These are phyloP conservation scores for Mallateleia sp. DNA, from an alignment of 2,888 invertebrate genomes.

Conservation along the genomic window DNA sequence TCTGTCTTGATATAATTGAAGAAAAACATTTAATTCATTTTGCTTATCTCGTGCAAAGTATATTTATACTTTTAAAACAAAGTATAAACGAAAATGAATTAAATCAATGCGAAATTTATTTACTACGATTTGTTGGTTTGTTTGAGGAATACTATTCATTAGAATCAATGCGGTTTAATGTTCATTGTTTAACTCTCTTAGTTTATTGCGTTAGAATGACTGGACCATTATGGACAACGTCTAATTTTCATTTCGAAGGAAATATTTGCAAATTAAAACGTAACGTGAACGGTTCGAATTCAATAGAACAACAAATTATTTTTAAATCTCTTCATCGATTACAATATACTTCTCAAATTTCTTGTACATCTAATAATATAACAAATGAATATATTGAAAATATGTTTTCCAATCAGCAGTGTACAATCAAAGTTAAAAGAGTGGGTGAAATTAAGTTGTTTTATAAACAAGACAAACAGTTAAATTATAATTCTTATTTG, in stretches of 20 bases:
- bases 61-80: too few relatives aligned
- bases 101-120: constrained; percentile 29
- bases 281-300: constrained; percentile 12
- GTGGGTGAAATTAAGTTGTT: background rate
- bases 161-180: constrained; percentile 18
- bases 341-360: constrained; percentile 4
- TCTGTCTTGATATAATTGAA: too few relatives aligned
- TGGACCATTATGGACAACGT: constrained; percentile 31
- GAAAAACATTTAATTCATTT: too few relatives aligned
- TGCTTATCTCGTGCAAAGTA: too few relatives aligned
- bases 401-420: background rate
- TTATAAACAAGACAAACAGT: background rate
- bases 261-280: constrained; percentile 18
- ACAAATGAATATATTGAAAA: constrained; percentile 4
- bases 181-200: constrained; percentile 21
- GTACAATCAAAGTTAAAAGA: background rate
- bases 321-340: constrained; percentile 32
- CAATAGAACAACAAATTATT: constrained; percentile 36
- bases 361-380: background rate
- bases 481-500: background rate
- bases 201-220: constrained; percentile 14
- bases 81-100: too few relatives aligned
- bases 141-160: background rate
- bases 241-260: constrained; percentile 53
- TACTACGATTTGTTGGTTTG: constrained; percentile 24